These are phyloP conservation scores for Hylomyscus alleni DNA, from an alignment of 2,797 vertebrate species.

Conservation along the genomic window DNA sequence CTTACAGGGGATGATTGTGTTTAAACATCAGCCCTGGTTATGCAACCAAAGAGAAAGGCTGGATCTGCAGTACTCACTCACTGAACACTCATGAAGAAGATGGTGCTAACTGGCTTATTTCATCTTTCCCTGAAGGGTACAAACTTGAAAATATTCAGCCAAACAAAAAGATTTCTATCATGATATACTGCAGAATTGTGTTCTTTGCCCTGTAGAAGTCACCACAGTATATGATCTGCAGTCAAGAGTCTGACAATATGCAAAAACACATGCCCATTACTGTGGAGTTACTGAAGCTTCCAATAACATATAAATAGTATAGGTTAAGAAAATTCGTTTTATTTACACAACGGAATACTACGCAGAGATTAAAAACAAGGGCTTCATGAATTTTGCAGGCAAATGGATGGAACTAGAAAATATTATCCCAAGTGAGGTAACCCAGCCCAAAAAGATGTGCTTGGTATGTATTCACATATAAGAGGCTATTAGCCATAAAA, in stretches of 20 bases:
- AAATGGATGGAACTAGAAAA: not conserved
- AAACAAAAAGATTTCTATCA: slow-evolving; percentile 50
- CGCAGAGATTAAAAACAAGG: not conserved
- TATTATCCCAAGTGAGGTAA: not conserved
- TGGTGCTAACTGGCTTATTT: not conserved
- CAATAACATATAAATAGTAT: not conserved
- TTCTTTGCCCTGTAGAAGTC: slow-evolving; percentile 9
- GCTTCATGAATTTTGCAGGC: not conserved
- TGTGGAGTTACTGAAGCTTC: not conserved
- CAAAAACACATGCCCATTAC: slow-evolving; percentile 3
- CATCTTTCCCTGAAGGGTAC: slow-evolving; percentile 50
- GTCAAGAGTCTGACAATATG: slow-evolving; percentile 20
- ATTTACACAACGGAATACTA: not conserved
- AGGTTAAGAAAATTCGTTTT: not conserved
- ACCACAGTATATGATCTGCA: slow-evolving; percentile 23
- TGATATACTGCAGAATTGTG: slow-evolving; percentile 51
- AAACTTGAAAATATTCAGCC: slow-evolving; percentile 36
- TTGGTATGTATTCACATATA: not conserved
- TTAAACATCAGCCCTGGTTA: slow-evolving; percentile 38
- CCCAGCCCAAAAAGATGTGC: not conserved
- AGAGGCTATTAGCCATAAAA: not conserved
- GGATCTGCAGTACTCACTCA: slow-evolving; percentile 52
- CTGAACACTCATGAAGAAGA: slow-evolving; percentile 5
- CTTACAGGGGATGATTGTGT: slow-evolving; percentile 62
- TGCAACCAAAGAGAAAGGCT: not conserved